Conservation (phyloP, 2,797 vertebrate species). For the Rhincodon typus region DNA sequence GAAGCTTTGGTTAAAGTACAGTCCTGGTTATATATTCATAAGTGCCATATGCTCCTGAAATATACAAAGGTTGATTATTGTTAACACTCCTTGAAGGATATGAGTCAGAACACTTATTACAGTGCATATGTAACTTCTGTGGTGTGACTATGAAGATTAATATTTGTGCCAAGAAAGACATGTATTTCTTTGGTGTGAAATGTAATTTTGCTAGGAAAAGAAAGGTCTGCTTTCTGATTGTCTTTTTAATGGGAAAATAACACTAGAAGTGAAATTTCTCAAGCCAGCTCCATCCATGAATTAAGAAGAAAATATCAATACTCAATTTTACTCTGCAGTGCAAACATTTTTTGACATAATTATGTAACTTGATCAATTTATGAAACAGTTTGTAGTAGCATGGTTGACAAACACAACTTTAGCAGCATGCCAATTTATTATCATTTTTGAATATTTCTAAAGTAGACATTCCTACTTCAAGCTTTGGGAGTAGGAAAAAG, state of each 20-base stretch:
- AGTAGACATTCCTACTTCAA: not conserved
- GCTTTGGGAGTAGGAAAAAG: not conserved
- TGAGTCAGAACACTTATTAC: not conserved
- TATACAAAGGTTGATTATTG: not conserved
- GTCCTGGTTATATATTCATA: not conserved
- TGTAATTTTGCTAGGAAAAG: not conserved
- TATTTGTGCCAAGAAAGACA: not conserved
- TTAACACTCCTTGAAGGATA: not conserved
- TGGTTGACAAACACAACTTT: not conserved
- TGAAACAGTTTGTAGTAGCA: not conserved
- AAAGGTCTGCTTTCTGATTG: not conserved
- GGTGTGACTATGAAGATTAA: not conserved
- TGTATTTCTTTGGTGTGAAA: not conserved
- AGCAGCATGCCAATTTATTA: not conserved
- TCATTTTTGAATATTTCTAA: not conserved
- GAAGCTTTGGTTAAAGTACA: not conserved
- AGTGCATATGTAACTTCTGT: not conserved
- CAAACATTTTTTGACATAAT: not conserved
- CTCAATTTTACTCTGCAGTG: not conserved
- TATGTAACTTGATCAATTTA: not conserved
- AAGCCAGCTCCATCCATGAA: not conserved
- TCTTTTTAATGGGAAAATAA: not conserved
- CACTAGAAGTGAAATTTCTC: not conserved
- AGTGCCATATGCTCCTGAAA: not conserved
- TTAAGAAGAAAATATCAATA: not conserved